Conservation (phyloP, 2,113 vertebrate species). For the Athene noctua region DNA sequence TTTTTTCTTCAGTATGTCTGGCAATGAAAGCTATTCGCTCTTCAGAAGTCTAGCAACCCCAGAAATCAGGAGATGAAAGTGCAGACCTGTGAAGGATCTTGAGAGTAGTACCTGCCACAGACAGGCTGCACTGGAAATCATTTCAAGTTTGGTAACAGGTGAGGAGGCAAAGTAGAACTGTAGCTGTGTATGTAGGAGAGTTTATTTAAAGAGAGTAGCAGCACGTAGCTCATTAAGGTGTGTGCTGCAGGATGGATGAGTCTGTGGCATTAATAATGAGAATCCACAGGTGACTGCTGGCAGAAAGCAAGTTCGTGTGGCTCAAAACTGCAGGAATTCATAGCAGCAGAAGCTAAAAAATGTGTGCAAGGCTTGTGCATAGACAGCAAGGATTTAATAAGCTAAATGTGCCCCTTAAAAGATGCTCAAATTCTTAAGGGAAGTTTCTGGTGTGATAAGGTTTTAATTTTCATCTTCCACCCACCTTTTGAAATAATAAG, state of each 20-base stretch:
- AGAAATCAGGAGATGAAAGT: neutral
- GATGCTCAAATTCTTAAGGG: neutral
- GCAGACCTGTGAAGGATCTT: neutral
- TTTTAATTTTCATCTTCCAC: neutral
- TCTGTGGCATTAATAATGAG: neutral
- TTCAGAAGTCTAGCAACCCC: neutral
- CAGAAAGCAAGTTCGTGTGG: neutral
- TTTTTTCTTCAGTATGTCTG: neutral
- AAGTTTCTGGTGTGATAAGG: neutral
- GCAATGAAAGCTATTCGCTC: neutral
- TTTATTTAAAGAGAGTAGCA: neutral
- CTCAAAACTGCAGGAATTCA: neutral
- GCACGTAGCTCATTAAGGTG: neutral
- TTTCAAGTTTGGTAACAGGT: neutral
- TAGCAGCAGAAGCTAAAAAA: neutral
- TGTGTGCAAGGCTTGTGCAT: neutral
- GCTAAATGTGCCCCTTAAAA: neutral
- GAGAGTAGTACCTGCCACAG: neutral
- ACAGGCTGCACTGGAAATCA: neutral
- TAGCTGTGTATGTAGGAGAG: neutral
- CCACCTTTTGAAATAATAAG: neutral
- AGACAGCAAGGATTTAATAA: neutral
- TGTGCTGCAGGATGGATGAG: neutral
- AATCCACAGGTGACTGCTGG: neutral
- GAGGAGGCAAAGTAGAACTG: neutral